These are phyloP conservation scores for Oreochromis mossambicus DNA, from an alignment of 2,797 vertebrate genomes.

Conservation along the genomic window DNA sequence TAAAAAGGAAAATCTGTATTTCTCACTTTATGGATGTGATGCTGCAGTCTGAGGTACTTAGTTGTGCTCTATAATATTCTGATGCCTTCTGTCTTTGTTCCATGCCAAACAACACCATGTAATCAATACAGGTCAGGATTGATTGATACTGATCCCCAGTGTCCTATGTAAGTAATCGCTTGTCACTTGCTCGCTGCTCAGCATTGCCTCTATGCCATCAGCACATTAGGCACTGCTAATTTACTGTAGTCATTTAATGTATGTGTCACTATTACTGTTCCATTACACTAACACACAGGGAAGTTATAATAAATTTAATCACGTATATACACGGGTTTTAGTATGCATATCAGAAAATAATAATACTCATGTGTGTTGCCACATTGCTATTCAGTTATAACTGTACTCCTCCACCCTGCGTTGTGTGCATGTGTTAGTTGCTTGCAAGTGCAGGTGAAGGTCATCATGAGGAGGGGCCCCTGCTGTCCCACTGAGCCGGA, in stretches of 20 bases:
- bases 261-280: neutral
- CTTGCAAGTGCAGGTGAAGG: slow-evolving; percentile 57
- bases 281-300: neutral
- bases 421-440: neutral
- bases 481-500: slow-evolving; percentile 36
- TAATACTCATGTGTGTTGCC: neutral
- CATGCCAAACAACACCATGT: slow-evolving; percentile 9
- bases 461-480: slow-evolving; percentile 28
- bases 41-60: neutral
- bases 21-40: neutral
- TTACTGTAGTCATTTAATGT: neutral
- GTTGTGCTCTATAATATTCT: neutral
- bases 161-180: slow-evolving; percentile 18
- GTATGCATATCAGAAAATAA: neutral
- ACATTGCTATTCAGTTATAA: neutral
- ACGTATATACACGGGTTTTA: neutral
- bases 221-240: neutral
- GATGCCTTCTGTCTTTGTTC: slow-evolving; percentile 1
- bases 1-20: neutral
- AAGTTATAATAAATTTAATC: neutral
- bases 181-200: slow-evolving; percentile 25
- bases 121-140: slow-evolving; percentile 35
- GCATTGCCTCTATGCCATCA: slow-evolving; percentile 7
- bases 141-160: slow-evolving; percentile 24
- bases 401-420: neutral